These are phyloP conservation scores for Leptarthrus brevirostris DNA, from an alignment of 2,888 invertebrate genomes.

Conservation along the genomic window DNA sequence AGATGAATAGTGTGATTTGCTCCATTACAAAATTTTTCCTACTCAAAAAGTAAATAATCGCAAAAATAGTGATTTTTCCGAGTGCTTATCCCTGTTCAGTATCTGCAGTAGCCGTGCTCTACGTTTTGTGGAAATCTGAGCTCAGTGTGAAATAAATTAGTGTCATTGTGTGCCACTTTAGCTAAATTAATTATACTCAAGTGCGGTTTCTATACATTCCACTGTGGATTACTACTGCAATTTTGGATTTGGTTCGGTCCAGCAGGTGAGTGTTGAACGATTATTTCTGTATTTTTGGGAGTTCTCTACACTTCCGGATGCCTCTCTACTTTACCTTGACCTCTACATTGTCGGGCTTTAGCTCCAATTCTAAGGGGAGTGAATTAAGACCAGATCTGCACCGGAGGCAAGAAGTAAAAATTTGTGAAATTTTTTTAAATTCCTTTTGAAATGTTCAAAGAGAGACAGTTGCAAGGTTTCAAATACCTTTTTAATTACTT, in stretches of 20 bases:
- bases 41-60: not conserved
- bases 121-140: not conserved
- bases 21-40: slow-evolving; percentile 26
- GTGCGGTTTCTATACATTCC: not conserved
- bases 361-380: not conserved
- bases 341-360: not conserved
- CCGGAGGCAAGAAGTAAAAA: slow-evolving; percentile 11
- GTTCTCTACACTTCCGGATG: not conserved
- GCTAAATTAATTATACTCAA: slow-evolving; percentile 10
- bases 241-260: slow-evolving; percentile 1
- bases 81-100: not conserved
- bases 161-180: slow-evolving; percentile 38
- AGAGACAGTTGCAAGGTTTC: too few relatives aligned
- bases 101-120: not conserved
- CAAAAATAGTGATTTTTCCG: slow-evolving; percentile 1
- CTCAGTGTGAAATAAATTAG: not conserved
- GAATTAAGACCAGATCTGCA: slow-evolving; percentile 2
- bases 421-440: too few relatives aligned
- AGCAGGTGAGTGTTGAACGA: not conserved
- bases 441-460: too few relatives aligned
- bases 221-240: slow-evolving; percentile 3
- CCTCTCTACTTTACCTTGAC: slow-evolving; percentile 15
- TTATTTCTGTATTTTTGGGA: not conserved
- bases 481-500: too few relatives aligned
- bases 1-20: slow-evolving; percentile 21